Percentiles rank a stretch among this genome's conserved stretches.
phyloP scores from a whole-genome alignment of 2,888 invertebrate species.

The Argyresthia goedartella region DNA sequence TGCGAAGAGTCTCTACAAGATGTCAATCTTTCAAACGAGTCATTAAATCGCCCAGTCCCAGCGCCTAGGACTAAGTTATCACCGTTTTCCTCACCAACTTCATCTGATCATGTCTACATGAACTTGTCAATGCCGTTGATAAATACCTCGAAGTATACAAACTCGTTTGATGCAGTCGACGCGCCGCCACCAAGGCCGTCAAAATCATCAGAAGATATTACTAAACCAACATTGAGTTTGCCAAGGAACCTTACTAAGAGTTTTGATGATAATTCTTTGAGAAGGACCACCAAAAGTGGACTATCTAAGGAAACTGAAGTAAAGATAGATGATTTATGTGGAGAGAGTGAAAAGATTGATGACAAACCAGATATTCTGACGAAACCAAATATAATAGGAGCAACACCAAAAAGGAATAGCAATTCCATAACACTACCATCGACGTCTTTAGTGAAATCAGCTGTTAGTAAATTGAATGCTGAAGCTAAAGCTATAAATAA shows the following conservation, averaged over 20 bases:
- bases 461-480: conserved; percentile 47
- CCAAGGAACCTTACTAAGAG: conserved; percentile 1
- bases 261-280: conserved; percentile 13
- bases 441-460: conserved; percentile 56
- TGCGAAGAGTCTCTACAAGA: conserved; percentile 61
- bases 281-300: conserved; percentile 19
- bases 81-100: conserved; percentile 42
- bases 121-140: conserved; percentile 68
- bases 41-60: conserved; percentile 68
- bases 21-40: conserved; percentile 45
- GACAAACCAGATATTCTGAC: conserved; percentile 14
- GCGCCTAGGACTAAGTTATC: conserved; percentile 68
- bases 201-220: conserved; percentile 47
- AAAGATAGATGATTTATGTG: not conserved
- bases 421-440: conserved; percentile 44
- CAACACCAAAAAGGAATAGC: conserved; percentile 47
- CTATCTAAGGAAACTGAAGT: not conserved
- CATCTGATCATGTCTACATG: conserved; percentile 69
- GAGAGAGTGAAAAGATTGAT: conserved; percentile 19
- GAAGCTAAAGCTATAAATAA: conserved; percentile 39
- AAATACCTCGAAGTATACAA: conserved; percentile 29
- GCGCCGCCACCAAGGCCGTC: conserved; percentile 45
- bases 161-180: conserved; percentile 42
- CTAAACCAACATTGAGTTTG: conserved; percentile 17
- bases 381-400: conserved; percentile 59